Conservation (phyloP, 1,140 invertebrate genomes). For the Lethrus apterus region DNA sequence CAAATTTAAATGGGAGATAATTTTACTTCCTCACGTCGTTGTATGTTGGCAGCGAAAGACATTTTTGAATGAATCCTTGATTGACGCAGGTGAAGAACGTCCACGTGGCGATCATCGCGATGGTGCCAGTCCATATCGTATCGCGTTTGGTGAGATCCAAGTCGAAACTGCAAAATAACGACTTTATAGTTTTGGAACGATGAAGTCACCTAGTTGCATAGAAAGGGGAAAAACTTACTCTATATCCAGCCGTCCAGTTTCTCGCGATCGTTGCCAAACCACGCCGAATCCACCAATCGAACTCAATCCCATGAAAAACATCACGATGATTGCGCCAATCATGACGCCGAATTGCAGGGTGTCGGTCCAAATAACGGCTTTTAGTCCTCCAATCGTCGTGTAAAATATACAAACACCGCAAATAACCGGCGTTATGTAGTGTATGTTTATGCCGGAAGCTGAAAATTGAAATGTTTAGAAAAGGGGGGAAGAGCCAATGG, state of each 20-base stretch:
- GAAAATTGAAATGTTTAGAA: too few relatives aligned
- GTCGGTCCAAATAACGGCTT: slow-evolving; percentile 64
- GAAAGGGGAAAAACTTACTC: slow-evolving; percentile 17
- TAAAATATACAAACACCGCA: slow-evolving; percentile 63
- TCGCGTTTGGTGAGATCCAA: slow-evolving; percentile 46
- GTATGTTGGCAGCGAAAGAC: slow-evolving; percentile 46
- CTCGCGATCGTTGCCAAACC: slow-evolving; percentile 41
- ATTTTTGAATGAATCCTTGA: slow-evolving; percentile 53
- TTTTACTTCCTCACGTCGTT: slow-evolving; percentile 44
- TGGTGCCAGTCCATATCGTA: slow-evolving; percentile 50
- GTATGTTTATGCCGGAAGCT: slow-evolving; percentile 60
- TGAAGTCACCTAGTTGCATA: not conserved
- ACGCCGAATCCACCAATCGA: slow-evolving; percentile 38
- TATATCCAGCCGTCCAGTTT: slow-evolving; percentile 43
- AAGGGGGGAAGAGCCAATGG: too few relatives aligned
- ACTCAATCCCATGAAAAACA: slow-evolving; percentile 51
- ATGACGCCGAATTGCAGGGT: slow-evolving; percentile 60
- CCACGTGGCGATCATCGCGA: slow-evolving; percentile 53
- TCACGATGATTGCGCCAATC: slow-evolving; percentile 53
- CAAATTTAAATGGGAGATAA: not conserved
- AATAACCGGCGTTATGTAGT: slow-evolving; percentile 54
- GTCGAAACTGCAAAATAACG: not conserved
- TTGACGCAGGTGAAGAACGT: slow-evolving; percentile 49
- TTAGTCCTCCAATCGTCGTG: slow-evolving; percentile 61
- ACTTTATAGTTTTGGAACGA: not conserved